phyloP scores from a whole-genome alignment of 2,888 invertebrate species.

The Macroteleia sp. region DNA sequence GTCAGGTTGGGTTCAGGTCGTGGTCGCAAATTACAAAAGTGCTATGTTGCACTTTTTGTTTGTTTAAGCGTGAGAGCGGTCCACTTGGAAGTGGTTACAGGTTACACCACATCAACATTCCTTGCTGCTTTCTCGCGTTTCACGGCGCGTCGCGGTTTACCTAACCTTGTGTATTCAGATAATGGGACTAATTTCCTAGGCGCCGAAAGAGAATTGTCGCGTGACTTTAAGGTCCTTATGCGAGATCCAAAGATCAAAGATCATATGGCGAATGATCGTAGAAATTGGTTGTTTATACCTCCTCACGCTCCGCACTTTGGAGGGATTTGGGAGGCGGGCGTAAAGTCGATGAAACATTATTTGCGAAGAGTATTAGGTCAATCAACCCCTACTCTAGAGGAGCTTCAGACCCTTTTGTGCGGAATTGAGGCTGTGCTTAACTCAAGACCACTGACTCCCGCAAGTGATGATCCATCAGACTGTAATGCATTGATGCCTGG shows the following conservation, averaged over 20 bases:
- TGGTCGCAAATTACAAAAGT: background rate
- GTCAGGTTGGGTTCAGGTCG: background rate
- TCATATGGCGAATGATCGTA: background rate
- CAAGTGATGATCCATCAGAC: slow-evolving; percentile 5
- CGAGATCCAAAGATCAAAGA: background rate
- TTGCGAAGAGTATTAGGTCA: background rate
- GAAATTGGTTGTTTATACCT: slow-evolving; percentile 9
- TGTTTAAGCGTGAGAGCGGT: background rate
- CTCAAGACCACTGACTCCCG: slow-evolving; percentile 4
- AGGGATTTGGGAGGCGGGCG: background rate
- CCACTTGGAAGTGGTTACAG: background rate
- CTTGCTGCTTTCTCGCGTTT: background rate
- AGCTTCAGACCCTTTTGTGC: background rate
- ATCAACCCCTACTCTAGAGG: background rate
- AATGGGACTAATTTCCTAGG: background rate
- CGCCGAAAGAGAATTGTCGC: background rate
- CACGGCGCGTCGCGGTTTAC: background rate
- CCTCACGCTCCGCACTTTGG: slow-evolving; percentile 14
- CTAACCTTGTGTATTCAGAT: background rate
- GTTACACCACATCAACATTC: background rate
- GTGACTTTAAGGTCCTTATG: background rate
- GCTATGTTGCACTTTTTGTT: background rate
- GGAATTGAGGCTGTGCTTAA: slow-evolving; percentile 4
- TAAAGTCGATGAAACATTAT: background rate
- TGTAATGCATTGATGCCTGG: background rate